Conservation (phyloP, 2,113 vertebrate species). For the Cyanistes caeruleus region DNA sequence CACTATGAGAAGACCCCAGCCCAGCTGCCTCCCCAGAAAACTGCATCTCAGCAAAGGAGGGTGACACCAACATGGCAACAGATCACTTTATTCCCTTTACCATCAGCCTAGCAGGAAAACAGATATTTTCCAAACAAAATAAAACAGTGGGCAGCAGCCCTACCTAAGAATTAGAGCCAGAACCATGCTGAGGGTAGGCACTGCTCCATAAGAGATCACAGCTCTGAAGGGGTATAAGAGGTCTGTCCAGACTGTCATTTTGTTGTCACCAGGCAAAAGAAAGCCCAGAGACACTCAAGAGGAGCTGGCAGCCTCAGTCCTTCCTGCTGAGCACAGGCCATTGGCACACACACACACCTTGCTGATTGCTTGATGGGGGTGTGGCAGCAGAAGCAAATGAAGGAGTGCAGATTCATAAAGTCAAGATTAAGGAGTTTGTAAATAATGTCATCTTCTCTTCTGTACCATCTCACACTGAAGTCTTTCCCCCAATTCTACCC, state of each 20-base stretch:
- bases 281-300: background rate
- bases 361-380: rapidly evolving
- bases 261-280: background rate
- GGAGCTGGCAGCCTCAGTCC: background rate
- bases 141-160: background rate
- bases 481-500: background rate
- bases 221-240: background rate
- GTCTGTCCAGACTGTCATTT: background rate
- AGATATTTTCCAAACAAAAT: background rate
- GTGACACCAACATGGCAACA: background rate
- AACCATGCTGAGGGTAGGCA: too few species aligned
- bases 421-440: background rate
- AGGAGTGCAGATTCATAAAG: background rate
- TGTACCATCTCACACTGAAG: background rate
- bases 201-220: rapidly evolving
- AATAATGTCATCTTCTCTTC: background rate
- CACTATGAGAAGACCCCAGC: background rate
- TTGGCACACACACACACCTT: background rate
- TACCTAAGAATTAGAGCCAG: background rate
- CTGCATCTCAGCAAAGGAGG: background rate
- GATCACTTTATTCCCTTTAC: background rate
- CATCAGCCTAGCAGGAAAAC: background rate
- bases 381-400: background rate
- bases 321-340: background rate
- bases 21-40: background rate